These are phyloP conservation scores for Ganaspis sp. DNA, from an alignment of 1,140 invertebrate species.

Conservation along the genomic window DNA sequence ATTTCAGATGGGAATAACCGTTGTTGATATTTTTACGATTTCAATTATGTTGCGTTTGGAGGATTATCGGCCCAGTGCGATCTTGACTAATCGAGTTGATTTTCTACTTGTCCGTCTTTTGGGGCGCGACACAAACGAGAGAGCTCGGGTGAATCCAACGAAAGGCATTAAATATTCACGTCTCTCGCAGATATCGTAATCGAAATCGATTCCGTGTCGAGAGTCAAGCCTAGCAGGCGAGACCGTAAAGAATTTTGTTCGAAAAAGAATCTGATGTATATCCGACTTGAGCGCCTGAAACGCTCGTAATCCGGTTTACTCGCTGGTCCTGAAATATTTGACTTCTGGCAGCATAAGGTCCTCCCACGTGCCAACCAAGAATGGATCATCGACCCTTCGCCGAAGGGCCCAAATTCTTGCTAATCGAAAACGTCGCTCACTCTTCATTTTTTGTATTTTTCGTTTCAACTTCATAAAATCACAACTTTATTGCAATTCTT, in stretches of 20 bases:
- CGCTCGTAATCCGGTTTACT: slow-evolving; percentile 25
- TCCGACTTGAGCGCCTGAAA: slow-evolving; percentile 17
- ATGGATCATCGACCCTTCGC: slow-evolving; percentile 27
- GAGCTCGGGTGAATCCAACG: slow-evolving; percentile 3
- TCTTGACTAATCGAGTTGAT: slow-evolving; percentile 24
- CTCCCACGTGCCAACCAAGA: slow-evolving; percentile 19
- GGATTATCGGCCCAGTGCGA: neutral
- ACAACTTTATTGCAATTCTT: neutral
- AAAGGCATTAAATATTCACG: slow-evolving; percentile 18
- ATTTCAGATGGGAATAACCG: neutral
- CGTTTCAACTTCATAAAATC: slow-evolving; percentile 21
- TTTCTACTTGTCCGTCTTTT: slow-evolving; percentile 12
- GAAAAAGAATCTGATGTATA: slow-evolving; percentile 29
- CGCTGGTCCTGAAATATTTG: slow-evolving; percentile 17
- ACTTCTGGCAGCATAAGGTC: slow-evolving; percentile 24
- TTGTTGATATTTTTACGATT: slow-evolving; percentile 7
- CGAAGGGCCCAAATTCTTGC: slow-evolving; percentile 24
- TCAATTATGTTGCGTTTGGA: neutral
- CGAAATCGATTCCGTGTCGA: slow-evolving; percentile 19
- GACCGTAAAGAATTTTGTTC: slow-evolving; percentile 25
- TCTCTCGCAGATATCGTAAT: slow-evolving; percentile 19
- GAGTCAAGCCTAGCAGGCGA: slow-evolving; percentile 23
- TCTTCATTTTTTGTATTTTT: neutral
- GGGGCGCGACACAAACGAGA: neutral
- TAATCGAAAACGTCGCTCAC: slow-evolving; percentile 30